Conservation (phyloP, 2,797 vertebrate species). For the Heteromormyrus szaboi region DNA sequence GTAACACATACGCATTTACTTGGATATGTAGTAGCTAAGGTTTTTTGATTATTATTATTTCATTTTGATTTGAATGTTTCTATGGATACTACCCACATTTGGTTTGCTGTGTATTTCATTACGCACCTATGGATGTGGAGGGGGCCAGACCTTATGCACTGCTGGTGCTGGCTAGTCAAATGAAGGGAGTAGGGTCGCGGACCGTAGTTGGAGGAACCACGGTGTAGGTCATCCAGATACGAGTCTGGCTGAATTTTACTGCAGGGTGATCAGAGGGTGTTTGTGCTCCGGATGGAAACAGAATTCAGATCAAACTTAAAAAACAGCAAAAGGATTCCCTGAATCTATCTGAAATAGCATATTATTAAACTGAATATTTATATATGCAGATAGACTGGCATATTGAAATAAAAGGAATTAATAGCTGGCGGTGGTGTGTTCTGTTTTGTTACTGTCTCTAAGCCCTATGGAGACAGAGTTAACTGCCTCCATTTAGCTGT, state of each 20-base stretch:
- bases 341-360: neutral
- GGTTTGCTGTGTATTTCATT: neutral
- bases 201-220: neutral
- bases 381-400: neutral
- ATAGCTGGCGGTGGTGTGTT: neutral
- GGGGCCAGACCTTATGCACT: neutral
- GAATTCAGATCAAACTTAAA: neutral
- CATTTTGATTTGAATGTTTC: neutral
- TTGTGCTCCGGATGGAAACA: neutral
- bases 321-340: neutral
- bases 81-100: neutral
- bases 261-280: neutral
- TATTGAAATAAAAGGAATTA: neutral
- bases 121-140: neutral
- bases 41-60: neutral
- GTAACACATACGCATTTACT: neutral
- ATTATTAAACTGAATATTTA: slow-evolving; percentile 5
- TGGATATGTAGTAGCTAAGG: neutral
- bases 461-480: neutral
- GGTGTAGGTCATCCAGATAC: neutral
- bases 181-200: neutral
- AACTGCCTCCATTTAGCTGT: neutral
- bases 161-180: neutral
- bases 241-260: neutral
- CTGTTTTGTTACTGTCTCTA: neutral